Base-by-base conservation (phyloP, 2,797 vertebrate genomes). In the Nyctibius grandis region DNA sequence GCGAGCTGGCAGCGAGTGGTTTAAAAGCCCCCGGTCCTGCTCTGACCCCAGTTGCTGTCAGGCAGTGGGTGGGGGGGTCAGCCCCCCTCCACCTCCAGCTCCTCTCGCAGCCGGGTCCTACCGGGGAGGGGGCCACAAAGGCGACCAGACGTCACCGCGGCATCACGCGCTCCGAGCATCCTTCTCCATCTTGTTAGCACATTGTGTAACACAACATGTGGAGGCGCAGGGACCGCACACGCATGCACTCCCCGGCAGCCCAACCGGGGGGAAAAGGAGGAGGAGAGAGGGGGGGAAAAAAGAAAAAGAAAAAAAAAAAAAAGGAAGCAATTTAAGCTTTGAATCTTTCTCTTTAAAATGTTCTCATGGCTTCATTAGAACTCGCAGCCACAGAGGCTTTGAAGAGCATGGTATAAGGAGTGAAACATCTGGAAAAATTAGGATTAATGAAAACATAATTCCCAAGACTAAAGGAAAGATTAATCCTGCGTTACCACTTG, bases 361-460 rank as follows among this genome's bases (percentile, higher is more conserved):
- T 95, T 96, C 95, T 96, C 96, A 83, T 60, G 77, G 96, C 95
- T 95, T 96, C 96, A 80, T 93, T 96, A 93, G 96, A 90, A 93
- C 94, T 85, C 69, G 85, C 94, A 96, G 96, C 92, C 96, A 50
- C 92, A 89, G 94, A 96, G 95, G 81, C 97, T 98, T 98, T 98
- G 97, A 97, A 97, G 97, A 96, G 74, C 85, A 28, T 93, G 93
- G 96, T 92, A 82, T 93, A 96, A 97, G 94, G 93, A 96, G 97
- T 78, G 91, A 95, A 96, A 98, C 98, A 98, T 98, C 98, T 98
- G 98, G 98, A 98, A 97, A 95, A 94, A 72, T 95, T 97, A 96
- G 93, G 82, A 95, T 96, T 76, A 96, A 97, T 80, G 94, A 97
- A 97, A 97, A 95, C 96, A 96, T 93, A 93, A 97, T 94, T 96